Percentiles rank a stretch among this genome's conserved stretches.
phyloP scores from a whole-genome alignment of 2,797 vertebrate genomes.

The Eutrigla gurnardus region DNA sequence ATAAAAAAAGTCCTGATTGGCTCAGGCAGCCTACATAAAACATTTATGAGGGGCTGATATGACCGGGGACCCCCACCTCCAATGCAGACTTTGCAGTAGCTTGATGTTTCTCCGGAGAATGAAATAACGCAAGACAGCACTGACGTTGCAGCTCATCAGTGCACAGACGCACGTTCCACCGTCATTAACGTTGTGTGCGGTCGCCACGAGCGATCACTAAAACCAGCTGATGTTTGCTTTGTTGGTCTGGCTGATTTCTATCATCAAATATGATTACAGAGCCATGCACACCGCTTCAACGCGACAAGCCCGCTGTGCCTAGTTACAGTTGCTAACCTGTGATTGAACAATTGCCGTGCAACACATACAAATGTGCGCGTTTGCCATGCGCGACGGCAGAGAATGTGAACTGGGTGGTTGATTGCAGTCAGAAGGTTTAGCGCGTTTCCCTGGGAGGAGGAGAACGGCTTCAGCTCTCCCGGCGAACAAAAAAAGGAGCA shows the following conservation, averaged over 20 bases:
- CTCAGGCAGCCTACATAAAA: background rate
- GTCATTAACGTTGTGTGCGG: background rate
- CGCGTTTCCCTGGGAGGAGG: conserved; percentile 11
- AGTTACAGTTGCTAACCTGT: background rate
- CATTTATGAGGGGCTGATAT: background rate
- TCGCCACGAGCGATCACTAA: background rate
- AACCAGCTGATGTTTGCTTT: background rate
- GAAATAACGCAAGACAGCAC: too few species aligned
- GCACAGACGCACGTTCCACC: too few species aligned
- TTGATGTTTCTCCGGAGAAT: background rate
- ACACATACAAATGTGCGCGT: background rate
- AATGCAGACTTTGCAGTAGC: too few species aligned
- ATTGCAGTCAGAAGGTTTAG: conserved; percentile 35
- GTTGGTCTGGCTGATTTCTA: background rate
- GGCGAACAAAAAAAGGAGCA: conserved; percentile 40
- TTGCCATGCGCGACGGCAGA: background rate
- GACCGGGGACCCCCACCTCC: background rate
- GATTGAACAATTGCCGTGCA: background rate
- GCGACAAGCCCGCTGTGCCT: background rate
- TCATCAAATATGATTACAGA: background rate
- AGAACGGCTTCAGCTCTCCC: conserved; percentile 31
- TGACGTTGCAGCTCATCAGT: background rate
- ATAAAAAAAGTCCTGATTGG: background rate
- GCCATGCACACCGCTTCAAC: background rate
- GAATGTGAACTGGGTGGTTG: conserved; percentile 15